Evolutionary conservation across 2,113 vertebrate genomes (phyloP).

Genomic region (Halcyon malimbica): DNA sequence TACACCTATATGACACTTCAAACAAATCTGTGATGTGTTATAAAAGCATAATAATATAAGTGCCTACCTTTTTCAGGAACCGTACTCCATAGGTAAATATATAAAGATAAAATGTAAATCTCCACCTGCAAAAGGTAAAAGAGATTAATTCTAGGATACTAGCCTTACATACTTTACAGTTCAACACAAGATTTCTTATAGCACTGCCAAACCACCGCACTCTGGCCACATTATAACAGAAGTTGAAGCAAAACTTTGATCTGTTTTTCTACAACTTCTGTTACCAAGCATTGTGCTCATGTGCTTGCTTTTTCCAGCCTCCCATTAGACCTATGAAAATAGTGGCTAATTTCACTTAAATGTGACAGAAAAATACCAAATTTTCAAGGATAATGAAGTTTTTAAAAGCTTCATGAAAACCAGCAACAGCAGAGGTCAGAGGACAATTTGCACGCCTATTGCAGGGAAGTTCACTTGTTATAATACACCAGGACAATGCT

Average conservation of each 20-base stretch:
- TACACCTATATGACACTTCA: neutral
- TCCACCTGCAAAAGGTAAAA: slow-evolving; percentile 89
- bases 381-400: neutral
- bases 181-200: neutral
- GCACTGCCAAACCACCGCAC: neutral
- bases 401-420: neutral
- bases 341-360: neutral
- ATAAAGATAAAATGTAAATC: slow-evolving; percentile 95
- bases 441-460: neutral
- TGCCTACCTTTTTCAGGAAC: slow-evolving; percentile 95
- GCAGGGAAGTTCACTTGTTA: neutral
- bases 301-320: neutral
- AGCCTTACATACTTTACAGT: slow-evolving; percentile 19
- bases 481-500: neutral
- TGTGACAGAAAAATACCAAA: neutral
- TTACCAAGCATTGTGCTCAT: neutral
- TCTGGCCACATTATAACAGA: neutral
- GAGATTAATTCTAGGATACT: slow-evolving; percentile 46
- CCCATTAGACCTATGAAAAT: neutral
- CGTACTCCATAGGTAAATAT: slow-evolving; percentile 95
- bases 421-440: neutral
- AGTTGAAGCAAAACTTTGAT: neutral
- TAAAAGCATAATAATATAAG: slow-evolving; percentile 37
- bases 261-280: neutral
- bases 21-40: neutral